Conservation (phyloP, 2,888 invertebrate species). For the Zhuqinia jingwanae region DNA sequence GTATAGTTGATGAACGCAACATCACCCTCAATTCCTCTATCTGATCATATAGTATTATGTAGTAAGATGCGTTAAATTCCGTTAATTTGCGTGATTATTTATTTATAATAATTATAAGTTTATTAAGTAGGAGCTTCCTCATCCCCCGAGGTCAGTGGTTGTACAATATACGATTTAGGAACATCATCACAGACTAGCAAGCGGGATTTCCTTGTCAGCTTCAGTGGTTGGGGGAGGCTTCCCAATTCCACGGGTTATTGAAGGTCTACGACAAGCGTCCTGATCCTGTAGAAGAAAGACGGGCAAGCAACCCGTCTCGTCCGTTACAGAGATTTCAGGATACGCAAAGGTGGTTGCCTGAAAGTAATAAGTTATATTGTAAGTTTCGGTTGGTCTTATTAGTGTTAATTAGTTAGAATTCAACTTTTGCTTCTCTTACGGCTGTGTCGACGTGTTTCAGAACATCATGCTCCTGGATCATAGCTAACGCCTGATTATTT, state of each 20-base stretch:
- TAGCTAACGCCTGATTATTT: conserved; percentile 77
- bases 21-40: background rate
- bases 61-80: conserved; percentile 36
- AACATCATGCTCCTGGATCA: conserved; percentile 79
- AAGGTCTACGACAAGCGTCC: conserved; percentile 83
- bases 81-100: conserved; percentile 41
- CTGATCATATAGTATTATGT: conserved; percentile 22
- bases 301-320: conserved; percentile 87
- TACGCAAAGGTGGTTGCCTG: conserved; percentile 80
- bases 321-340: conserved; percentile 95
- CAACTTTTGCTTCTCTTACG: too few relatives aligned
- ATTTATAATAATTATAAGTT: background rate
- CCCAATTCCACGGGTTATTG: conserved; percentile 90
- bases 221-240: conserved; percentile 80
- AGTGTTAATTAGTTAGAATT: too few relatives aligned
- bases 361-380: conserved; percentile 27
- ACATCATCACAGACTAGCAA: conserved; percentile 74
- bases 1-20: background rate
- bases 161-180: conserved; percentile 1
- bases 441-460: conserved; percentile 75
- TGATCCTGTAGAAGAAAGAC: conserved; percentile 78
- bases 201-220: conserved; percentile 76
- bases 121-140: conserved; percentile 51
- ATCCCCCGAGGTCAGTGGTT: conserved; percentile 12
- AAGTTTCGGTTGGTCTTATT: too few relatives aligned